Evolutionary conservation across 2,888 invertebrate genomes (phyloP), one percentile per base, ranked within the genome.

Genomic region (Holacanthella duospinosa): DNA sequence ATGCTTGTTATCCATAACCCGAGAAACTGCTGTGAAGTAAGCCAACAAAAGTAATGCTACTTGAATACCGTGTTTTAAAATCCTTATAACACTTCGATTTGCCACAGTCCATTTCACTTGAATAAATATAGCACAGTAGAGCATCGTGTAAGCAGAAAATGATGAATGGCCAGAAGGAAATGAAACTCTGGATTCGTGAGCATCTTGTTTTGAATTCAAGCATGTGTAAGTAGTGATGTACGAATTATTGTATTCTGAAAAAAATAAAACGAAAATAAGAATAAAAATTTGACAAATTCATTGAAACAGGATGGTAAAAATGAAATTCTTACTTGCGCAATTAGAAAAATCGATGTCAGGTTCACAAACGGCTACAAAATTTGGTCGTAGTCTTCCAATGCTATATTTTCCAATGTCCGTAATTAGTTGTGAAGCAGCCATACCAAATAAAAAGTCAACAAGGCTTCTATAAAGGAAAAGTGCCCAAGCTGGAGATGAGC

Each of bases 391-490:
- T 62, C 95, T 84, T 44, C 97, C 97, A 68, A 96, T 86, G 12
- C 88, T 85, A 77, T 93, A 95, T 79, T 97, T 96, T 69, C 89
- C 91, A 68, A 94, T 84, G 77, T 97, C 95, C 2, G 94, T 95
- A 68, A 88, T 84, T 57, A 93, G 80, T 77, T 92, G 91, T 69
- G 87, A 88, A 71, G 87, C 84, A 54, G 86, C 88, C 55, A 88
- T 87, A 0, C 93, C 95, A 78, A 94, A 94, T 28, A 86, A 85
- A 77, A 93, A 94, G 55, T 89, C 82, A 1, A 90, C 88, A 21
- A 91, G 79, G 70, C 86, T 84, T 57, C 83, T 82, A 75, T 91
- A 91, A 16, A 84, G 82, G 75, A 84, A 84, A 80, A 85, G 83
- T 24, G 86, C 74, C 88, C 89, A 90, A 4, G 83, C 80, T 0